A percentile compares a stretch with the other conserved stretches of the same genome.
Evolutionary conservation across 2,797 vertebrate species (phyloP).

Genomic region (Agapornis canus): DNA sequence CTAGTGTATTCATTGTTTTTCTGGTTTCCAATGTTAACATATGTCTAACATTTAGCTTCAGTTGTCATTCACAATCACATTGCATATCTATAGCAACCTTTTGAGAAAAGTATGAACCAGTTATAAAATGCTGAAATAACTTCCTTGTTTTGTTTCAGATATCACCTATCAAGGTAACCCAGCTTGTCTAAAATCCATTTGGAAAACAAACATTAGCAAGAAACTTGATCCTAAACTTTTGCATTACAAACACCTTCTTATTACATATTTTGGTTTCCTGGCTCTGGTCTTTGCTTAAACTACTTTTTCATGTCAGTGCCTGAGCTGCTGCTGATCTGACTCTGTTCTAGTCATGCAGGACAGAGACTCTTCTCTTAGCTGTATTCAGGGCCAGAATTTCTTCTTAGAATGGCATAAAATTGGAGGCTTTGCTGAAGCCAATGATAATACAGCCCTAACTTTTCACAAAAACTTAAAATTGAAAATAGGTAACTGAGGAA

Average conservation of each 20-base stretch:
- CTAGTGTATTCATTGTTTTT: neutral
- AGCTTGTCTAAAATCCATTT: neutral
- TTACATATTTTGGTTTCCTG: neutral
- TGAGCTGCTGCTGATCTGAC: neutral
- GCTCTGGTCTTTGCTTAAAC: neutral
- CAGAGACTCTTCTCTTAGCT: neutral
- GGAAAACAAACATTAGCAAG: neutral
- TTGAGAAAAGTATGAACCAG: neutral
- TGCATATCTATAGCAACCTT: neutral
- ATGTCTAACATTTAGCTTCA: neutral
- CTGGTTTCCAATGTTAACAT: neutral
- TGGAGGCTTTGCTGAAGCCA: neutral
- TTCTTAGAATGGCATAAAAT: neutral
- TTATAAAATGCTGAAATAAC: neutral
- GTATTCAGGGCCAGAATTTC: neutral
- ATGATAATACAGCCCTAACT: rapidly evolving
- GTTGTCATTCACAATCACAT: neutral
- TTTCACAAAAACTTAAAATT: neutral
- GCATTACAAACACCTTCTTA: neutral
- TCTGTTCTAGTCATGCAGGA: neutral
- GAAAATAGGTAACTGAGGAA: neutral
- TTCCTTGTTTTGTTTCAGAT: neutral
- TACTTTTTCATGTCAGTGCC: neutral
- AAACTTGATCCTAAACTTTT: neutral
- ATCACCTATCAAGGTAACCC: neutral